Conservation (phyloP, 2,888 invertebrate species). For the Zele albiditarsus region DNA sequence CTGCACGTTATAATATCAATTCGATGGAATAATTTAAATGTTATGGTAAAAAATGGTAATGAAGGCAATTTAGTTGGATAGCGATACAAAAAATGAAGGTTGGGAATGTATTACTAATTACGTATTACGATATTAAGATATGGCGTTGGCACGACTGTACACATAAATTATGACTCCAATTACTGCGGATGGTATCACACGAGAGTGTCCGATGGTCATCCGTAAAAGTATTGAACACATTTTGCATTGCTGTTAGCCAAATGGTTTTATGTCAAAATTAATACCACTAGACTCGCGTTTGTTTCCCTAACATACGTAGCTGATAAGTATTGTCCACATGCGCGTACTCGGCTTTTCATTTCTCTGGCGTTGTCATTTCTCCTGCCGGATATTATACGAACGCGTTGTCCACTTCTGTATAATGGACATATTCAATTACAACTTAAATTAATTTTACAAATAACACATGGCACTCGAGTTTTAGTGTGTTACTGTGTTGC, state of each 20-base stretch:
- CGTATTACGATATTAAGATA: constrained; percentile 59
- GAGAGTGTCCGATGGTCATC: constrained; percentile 15
- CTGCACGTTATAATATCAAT: neutral
- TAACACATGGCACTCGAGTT: constrained; percentile 46
- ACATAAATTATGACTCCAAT: constrained; percentile 64
- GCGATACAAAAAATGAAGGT: neutral
- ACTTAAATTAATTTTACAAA: constrained; percentile 57
- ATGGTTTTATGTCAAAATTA: constrained; percentile 34
- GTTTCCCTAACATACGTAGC: neutral
- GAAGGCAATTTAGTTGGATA: neutral
- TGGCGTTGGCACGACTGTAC: constrained; percentile 47
- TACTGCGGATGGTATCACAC: constrained; percentile 43
- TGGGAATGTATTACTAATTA: constrained; percentile 33
- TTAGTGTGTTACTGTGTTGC: neutral
- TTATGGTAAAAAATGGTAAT: neutral
- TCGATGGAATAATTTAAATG: neutral
- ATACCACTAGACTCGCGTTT: constrained; percentile 13
- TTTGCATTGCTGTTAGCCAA: neutral
- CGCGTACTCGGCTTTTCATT: constrained; percentile 15
- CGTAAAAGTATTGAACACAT: constrained; percentile 37
- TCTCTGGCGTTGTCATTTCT: constrained; percentile 42
- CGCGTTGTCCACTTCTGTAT: constrained; percentile 40
- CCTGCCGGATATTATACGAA: constrained; percentile 23
- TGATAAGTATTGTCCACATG: constrained; percentile 36
- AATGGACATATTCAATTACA: constrained; percentile 60